Base-by-base conservation (phyloP, 2,113 vertebrate genomes). In the Calidris pugnax region DNA sequence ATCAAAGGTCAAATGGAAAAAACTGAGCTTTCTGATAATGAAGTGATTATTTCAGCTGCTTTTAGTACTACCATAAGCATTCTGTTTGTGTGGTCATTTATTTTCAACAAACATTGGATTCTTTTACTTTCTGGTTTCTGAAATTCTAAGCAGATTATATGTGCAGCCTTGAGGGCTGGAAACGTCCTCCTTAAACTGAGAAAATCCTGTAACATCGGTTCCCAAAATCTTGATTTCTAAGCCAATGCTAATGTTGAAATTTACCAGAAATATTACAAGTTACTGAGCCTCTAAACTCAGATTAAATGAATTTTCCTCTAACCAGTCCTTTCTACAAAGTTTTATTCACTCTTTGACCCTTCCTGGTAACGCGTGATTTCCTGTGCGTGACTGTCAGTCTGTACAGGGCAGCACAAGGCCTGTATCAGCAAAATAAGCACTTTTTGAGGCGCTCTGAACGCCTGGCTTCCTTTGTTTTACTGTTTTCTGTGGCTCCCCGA, bases 191-290 rank as follows among this genome's bases (percentile, higher is more conserved):
- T 69, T 45, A 22, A 60, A 73, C 28, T 13, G 22, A 73, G 14
- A 39, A 39, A 21, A 55, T 50, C 45, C 37, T 1, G 0, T 7
- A 64, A 51, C 27, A 33, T 1, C 1, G 0, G 26, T 4, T 19
- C 30, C 39, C 23, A 12, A 76, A 41, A 3, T 22, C 50, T 15
- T 11, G 7, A 24, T 22, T 50, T 67, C 50, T 56, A 32, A 55
- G 4, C 9, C 43, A 13, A 10, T 1, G 3, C 15, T 84, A 56
- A 30, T 12, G 33, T 4, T 35, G 84, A 89, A 87, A 56, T 56
- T 20, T 7, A 35, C 16, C 35, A 26, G 13, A 75, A 89, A 75
- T 22, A 57, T 3, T 5, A 45, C 7, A 51, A 63, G 21, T 39
- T 53, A 20, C 62, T 12, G 13, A 73, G 64, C 33, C 28, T n/a